phyloP scores from a whole-genome alignment of 1,140 invertebrate genomes.

The Acromyrmex heyeri region DNA sequence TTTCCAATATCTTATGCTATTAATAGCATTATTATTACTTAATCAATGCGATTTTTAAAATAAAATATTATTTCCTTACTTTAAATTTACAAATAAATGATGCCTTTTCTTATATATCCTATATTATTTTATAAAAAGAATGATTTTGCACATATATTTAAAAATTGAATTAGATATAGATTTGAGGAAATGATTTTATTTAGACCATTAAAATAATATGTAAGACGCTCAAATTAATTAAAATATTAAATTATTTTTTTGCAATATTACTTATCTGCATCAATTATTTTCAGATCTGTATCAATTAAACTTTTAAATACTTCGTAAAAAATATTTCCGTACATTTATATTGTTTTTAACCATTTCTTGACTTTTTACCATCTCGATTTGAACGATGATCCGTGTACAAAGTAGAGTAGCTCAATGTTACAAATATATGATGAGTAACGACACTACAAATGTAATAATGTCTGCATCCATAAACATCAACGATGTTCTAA shows the following conservation, averaged over 20 bases:
- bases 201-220: too few relatives aligned
- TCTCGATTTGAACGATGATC: not conserved
- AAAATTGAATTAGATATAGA: too few relatives aligned
- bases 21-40: not conserved
- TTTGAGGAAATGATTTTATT: too few relatives aligned
- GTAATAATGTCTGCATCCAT: slow-evolving; percentile 49
- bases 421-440: not conserved
- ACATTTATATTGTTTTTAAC: not conserved
- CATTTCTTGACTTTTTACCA: not conserved
- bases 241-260: too few relatives aligned
- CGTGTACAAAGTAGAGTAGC: not conserved
- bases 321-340: too few relatives aligned
- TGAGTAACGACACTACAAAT: slow-evolving; percentile 6
- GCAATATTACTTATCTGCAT: too few relatives aligned
- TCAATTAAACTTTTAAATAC: too few relatives aligned
- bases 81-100: not conserved
- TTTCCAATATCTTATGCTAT: not conserved
- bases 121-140: not conserved
- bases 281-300: too few relatives aligned
- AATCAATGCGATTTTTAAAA: slow-evolving; percentile 2
- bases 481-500: slow-evolving; percentile 41
- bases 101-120: not conserved
- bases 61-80: not conserved
- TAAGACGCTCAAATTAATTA: too few relatives aligned
- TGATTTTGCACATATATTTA: too few relatives aligned